These are phyloP conservation scores for Varecia variegata DNA, from an alignment of 2,797 vertebrate genomes.

Conservation along the genomic window DNA sequence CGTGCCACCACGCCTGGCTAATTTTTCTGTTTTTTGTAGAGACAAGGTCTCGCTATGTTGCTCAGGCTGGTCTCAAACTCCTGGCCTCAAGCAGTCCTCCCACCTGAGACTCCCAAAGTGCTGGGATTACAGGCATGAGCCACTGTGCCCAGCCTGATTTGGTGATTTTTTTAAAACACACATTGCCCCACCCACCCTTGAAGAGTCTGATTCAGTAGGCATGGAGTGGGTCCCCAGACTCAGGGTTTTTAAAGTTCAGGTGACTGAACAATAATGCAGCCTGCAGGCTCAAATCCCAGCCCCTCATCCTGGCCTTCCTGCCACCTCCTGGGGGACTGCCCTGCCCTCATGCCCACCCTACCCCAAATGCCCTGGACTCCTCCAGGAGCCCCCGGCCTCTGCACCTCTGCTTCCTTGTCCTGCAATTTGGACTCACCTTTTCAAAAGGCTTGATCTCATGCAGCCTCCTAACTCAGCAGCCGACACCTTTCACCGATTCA, in stretches of 20 bases:
- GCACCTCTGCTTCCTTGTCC: not conserved
- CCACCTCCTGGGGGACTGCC: not conserved
- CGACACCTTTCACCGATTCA: rapidly evolving
- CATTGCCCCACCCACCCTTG: not conserved
- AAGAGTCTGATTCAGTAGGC: not conserved
- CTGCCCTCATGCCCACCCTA: not conserved
- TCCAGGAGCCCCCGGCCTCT: not conserved
- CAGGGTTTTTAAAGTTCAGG: not conserved
- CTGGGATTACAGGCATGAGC: too few species aligned
- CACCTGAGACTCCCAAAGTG: too few species aligned
- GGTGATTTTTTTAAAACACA: not conserved
- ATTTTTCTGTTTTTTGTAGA: not conserved
- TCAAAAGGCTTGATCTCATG: not conserved
- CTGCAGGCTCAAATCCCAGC: not conserved
- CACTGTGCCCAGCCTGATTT: too few species aligned
- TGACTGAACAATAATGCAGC: not conserved
- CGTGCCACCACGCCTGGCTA: not conserved
- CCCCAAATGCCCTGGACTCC: not conserved
- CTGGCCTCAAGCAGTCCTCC: too few species aligned
- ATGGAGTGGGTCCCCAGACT: not conserved
- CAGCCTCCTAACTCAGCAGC: not conserved
- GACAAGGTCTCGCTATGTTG: not conserved
- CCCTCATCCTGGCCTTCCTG: not conserved
- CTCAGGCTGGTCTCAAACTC: too few species aligned
- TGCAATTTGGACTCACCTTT: not conserved